Base-by-base conservation (phyloP, 2,888 invertebrate species). In the Eilema caniola region DNA sequence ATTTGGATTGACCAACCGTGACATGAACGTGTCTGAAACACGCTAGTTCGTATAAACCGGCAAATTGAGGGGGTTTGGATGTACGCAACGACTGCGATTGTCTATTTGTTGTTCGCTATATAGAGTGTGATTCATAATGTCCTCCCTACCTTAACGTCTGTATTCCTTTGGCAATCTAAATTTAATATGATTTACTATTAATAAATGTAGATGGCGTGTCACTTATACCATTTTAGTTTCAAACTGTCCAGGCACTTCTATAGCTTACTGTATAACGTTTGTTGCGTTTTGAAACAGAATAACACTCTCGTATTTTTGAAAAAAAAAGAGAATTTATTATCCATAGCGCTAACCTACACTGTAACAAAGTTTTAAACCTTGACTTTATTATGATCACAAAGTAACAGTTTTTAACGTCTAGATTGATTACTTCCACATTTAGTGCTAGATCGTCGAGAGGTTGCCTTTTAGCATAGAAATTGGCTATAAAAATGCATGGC, bases 401-500 rank as follows among this genome's bases (percentile, higher is more conserved):
- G 53, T 53, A 53, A 53, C n/a, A 53, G 53, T 53, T 53, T 53
- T n/a, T n/a, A n/a, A 53, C 53, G n/a, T n/a, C n/a, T n/a, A 53
- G 53, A 53, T n/a, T 53, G 20, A 53, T 53, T 53, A n/a, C 53
- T 53, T 53, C 53, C 10, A n/a, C 53, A n/a, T 53, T 53, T 53
- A n/a, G 53, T n/a, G n/a, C 53, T 53, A n/a, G 53, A 53, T 53
- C 8, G 20, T 5, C n/a, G 53, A 53, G 53, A 10, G 10, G 8
- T n/a, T 53, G 53, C n/a, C 53, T 53, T 53, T 53, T 53, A n/a
- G 20, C n/a, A 53, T 53, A 53, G 53, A 53, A 53, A 53, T 53
- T 20, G 53, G 16, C 53, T 20, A n/a, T 53, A 53, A 53, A 53
- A 53, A 53, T 53, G 53, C 53, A n/a, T 10, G 53, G n/a, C 53